Conservation (phyloP, 2,797 vertebrate genomes). For the Harpagifer antarcticus region DNA sequence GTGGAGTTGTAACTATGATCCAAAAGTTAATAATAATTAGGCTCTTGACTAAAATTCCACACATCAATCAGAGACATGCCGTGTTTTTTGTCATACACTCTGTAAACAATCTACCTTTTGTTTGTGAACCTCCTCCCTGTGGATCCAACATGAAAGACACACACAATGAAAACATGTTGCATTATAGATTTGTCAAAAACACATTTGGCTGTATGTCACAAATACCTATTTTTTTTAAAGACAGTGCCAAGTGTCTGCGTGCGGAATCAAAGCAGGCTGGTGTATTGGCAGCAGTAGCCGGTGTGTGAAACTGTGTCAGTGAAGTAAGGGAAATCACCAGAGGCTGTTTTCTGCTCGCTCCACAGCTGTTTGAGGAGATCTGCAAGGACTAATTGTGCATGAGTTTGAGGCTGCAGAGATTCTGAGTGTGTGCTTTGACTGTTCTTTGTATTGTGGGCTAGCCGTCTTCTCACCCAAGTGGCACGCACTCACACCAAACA, state of each 20-base stretch:
- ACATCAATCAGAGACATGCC: not conserved
- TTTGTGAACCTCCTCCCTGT: conserved; percentile 55
- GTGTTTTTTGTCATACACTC: conserved; percentile 16
- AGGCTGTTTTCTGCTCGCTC: conserved; percentile 62
- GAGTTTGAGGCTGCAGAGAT: conserved; percentile 59
- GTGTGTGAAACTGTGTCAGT: conserved; percentile 78
- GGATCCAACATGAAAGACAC: conserved; percentile 48
- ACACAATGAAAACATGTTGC: conserved; percentile 70
- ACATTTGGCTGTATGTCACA: conserved; percentile 79
- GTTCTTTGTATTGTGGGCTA: conserved; percentile 56
- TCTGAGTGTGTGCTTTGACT: conserved; percentile 47
- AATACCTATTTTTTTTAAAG: conserved; percentile 67
- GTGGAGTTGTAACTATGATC: conserved; percentile 9
- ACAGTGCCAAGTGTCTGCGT: conserved; percentile 73
- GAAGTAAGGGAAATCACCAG: conserved; percentile 69
- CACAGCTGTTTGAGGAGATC: conserved; percentile 70
- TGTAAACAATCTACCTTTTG: conserved; percentile 54
- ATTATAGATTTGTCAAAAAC: conserved; percentile 80
- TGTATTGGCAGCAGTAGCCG: conserved; percentile 70
- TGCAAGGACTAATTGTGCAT: conserved; percentile 70
- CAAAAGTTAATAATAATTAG: conserved; percentile 32
- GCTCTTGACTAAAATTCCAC: conserved; percentile 1
- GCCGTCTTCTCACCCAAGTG: conserved; percentile 64
- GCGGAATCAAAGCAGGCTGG: conserved; percentile 75
- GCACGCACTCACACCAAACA: conserved; percentile 48